Conservation (phyloP, 2,797 vertebrate species). For the Potorous gilbertii region DNA sequence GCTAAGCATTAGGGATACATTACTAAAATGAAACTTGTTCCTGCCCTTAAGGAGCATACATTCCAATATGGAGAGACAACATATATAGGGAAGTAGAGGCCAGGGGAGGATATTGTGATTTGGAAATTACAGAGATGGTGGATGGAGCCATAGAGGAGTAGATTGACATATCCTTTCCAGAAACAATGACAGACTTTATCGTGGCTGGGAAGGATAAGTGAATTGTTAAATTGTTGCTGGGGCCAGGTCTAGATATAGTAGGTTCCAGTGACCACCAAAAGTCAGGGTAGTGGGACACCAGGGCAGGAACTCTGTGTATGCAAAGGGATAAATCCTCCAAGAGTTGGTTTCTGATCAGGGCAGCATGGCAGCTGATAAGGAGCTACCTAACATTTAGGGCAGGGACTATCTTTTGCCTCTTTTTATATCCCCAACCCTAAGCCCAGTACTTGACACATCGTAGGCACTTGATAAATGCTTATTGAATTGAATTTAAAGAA, state of each 20-base stretch:
- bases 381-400: background rate
- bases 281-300: background rate
- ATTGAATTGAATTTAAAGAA: background rate
- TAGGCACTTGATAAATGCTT: background rate
- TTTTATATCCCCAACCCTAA: background rate
- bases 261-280: background rate
- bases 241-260: background rate
- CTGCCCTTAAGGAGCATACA: background rate
- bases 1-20: background rate
- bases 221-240: background rate
- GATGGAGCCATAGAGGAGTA: background rate
- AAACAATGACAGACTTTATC: background rate
- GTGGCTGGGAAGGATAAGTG: background rate
- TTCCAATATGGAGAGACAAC: background rate
- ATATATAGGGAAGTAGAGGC: background rate
- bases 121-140: background rate
- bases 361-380: background rate
- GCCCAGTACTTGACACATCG: background rate
- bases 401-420: background rate
- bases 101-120: background rate
- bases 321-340: background rate
- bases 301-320: background rate
- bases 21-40: background rate
- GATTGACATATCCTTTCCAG: background rate
- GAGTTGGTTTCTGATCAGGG: background rate